Base-by-base conservation (phyloP, 2,888 invertebrate species). In the Pseudococcus viburni region DNA sequence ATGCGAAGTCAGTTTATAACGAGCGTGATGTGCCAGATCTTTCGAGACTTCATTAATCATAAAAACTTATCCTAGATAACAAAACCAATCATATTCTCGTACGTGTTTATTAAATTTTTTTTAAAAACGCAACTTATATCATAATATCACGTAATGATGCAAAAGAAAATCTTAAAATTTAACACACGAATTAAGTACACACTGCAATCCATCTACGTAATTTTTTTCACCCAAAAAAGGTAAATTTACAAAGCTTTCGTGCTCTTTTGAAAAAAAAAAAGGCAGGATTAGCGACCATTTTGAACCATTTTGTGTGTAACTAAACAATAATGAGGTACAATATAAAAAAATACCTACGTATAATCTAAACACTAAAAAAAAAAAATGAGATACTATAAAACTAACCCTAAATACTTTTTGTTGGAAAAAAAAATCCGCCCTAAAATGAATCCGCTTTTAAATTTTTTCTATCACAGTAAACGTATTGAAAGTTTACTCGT, bases 71-170 rank as follows among this genome's bases (percentile, higher is more conserved):
- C 0, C 5, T 46, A 83, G 1, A 42, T 9, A 83, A 33, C 26
- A 46, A 83, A 42, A 9, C 9, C 39, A 83, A 46, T 11, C n/a
- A 46, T 42, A 5, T 83, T 42, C 73, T 73, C 80, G 33, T 46
- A 83, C n/a, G 80, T 83, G 80, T 83, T 46, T 83, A 83, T 83
- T 83, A 22, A 19, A 9, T 83, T 83, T 83, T 46, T 33, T 73
- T 33, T 33, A 19, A 11, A 46, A 85, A 68, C 73, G 68, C 48
- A 86, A 68, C 86, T 86, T 86, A 86, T 4, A 73, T 48, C 22
- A 73, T 86, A 86, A 86, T 86, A 86, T 86, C 86, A 86, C 86
- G 86, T 86, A 86, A 86, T n/a, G 86, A 86, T 73, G 86, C 86
- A 46, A 59, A 85, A 59, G n/a, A 15, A 64, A 85, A 80, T 46